Evolutionary conservation across 2,113 vertebrate genomes (phyloP), one percentile per base, ranked within the genome.

Genomic region (Trinectes maculatus): DNA sequence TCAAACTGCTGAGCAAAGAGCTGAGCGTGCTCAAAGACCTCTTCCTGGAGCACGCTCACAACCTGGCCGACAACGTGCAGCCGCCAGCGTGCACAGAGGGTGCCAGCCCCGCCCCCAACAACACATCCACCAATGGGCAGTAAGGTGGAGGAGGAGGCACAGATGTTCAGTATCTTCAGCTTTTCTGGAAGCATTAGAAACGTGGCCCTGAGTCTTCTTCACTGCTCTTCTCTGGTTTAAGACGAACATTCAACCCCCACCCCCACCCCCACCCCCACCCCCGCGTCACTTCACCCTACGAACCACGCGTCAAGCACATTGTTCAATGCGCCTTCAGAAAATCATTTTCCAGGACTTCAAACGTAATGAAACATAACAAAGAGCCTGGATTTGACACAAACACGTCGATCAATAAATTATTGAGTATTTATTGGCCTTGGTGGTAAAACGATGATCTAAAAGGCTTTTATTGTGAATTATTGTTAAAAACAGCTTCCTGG

Each of bases 41-140:
- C 76, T 99, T 99, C 91, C 94, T 99, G 15, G 98, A 99, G 89
- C 96, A 99, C 0, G 98, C 97, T 0, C 98, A 99, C 91, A 98
- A 94, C 82, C 94, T 99, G 44, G 95, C 96, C 54, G 97, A 99
- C 91, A 96, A 93, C 29, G 95, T 94, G 61, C 96, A 95, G 13
- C 92, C 96, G 8, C 84, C 92, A 21, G 74, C 91, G 56, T 89
- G 89, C 28, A 82, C 47, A 1, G 85, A 87, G 2, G 86, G 90
- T 0, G 16, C 93, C 1, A 87, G 87, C 67, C 85, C 89, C 43
- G 73, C 73, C 72, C 54, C 78, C 55, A 89, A 85, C 69, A 77
- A 61, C 67, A 57, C 62, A 33, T 33, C 57, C 37, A 43, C 58
- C 68, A 88, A 78, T 3, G 82, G 84, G 36, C 91, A 90, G 71